A percentile compares a stretch with the other conserved stretches of the same genome.
These are phyloP conservation scores for Moxostoma hubbsi DNA, from an alignment of 2,797 vertebrate genomes.

Conservation along the genomic window DNA sequence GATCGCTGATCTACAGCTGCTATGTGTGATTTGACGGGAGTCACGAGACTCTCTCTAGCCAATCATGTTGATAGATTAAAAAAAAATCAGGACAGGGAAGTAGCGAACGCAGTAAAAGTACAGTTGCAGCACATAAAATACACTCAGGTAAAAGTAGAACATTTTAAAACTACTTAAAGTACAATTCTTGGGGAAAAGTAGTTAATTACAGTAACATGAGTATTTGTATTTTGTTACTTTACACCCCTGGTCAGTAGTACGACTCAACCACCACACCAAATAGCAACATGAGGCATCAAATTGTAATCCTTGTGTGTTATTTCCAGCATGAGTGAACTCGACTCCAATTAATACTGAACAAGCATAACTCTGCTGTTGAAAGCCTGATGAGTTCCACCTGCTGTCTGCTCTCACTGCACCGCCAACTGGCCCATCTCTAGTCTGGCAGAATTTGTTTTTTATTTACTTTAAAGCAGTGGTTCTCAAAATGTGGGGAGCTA, in stretches of 20 bases:
- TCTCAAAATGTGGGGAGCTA: too few relatives aligned
- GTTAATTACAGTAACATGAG: too few relatives aligned
- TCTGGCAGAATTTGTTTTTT: constrained; percentile 31
- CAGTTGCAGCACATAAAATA: too few relatives aligned
- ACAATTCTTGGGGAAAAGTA: too few relatives aligned
- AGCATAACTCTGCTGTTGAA: constrained; percentile 23
- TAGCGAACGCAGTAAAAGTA: too few relatives aligned
- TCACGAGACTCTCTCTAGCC: too few relatives aligned
- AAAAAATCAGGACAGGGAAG: too few relatives aligned
- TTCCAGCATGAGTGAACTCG: neutral
- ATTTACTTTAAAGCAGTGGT: neutral
- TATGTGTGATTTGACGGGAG: too few relatives aligned
- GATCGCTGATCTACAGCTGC: too few relatives aligned
- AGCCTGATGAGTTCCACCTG: constrained; percentile 21
- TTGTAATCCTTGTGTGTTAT: constrained; percentile 20
- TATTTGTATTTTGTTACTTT: too few relatives aligned
- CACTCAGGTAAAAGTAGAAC: too few relatives aligned
- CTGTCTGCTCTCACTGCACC: constrained; percentile 17
- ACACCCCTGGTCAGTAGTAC: neutral
- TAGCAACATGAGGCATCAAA: neutral
- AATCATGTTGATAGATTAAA: too few relatives aligned
- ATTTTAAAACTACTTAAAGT: neutral
- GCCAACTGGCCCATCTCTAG: constrained; percentile 29
- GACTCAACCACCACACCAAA: neutral
- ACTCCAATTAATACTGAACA: neutral